Evolutionary conservation across 2,113 vertebrate genomes (phyloP).

Genomic region (Pelmatolapia mariae): DNA sequence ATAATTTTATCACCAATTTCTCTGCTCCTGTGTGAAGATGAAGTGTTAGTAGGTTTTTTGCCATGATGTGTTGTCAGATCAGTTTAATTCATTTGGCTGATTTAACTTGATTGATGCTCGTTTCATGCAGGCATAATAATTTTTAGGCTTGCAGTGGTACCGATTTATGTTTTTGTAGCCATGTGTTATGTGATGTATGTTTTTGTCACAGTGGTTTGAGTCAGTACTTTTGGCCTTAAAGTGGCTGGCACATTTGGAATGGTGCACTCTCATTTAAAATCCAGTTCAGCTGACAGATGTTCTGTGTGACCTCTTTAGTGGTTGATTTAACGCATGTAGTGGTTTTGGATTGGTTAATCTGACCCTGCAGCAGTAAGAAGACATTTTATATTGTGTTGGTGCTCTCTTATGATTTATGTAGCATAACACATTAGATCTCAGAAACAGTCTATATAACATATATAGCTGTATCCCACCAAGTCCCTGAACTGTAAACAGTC

Average conservation of each 20-base stretch:
- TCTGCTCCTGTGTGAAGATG: slow-evolving; percentile 5
- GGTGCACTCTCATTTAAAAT: slow-evolving; percentile 17
- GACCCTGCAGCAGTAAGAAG: slow-evolving; percentile 22
- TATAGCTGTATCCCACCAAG: not conserved
- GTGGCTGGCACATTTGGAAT: not conserved
- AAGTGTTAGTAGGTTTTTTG: slow-evolving; percentile 44
- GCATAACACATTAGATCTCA: not conserved
- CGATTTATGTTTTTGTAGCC: not conserved
- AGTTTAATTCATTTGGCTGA: not conserved
- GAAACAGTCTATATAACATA: not conserved
- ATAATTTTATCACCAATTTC: not conserved
- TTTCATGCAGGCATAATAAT: not conserved
- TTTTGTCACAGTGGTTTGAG: not conserved
- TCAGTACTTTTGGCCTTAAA: not conserved
- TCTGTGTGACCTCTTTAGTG: slow-evolving; percentile 59
- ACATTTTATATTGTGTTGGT: slow-evolving; percentile 39
- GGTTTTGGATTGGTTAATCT: slow-evolving; percentile 48
- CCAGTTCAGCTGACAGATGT: slow-evolving; percentile 52
- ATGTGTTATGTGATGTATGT: not conserved
- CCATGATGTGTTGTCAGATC: not conserved
- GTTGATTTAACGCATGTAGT: slow-evolving; percentile 55
- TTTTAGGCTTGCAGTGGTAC: not conserved
- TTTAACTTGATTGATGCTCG: not conserved
- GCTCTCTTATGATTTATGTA: slow-evolving; percentile 1
- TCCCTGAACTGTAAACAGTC: not conserved